phyloP scores from a whole-genome alignment of 2,797 vertebrate genomes.

The Gymnoscopelus microlampas region DNA sequence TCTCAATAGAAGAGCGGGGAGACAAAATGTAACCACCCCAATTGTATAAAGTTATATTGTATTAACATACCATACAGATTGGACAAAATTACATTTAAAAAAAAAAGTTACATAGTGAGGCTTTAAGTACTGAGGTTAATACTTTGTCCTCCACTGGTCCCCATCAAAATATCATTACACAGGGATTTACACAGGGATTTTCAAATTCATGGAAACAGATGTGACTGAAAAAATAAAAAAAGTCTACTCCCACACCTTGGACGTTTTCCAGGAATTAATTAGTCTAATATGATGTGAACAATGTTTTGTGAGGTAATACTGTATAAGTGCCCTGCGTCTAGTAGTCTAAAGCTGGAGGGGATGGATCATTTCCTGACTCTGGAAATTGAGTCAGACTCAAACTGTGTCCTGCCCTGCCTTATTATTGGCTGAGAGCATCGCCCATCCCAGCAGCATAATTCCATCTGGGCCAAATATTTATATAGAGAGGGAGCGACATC shows the following conservation, averaged over 20 bases:
- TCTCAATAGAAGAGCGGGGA: too few species aligned
- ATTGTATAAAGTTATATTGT: too few species aligned
- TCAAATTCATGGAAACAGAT: neutral
- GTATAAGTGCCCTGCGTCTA: constrained; percentile 56
- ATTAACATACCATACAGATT: too few species aligned
- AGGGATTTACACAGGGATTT: too few species aligned
- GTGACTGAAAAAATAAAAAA: neutral
- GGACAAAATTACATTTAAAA: too few species aligned
- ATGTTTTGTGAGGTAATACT: constrained; percentile 66
- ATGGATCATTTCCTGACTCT: constrained; percentile 79
- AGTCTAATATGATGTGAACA: constrained; percentile 55
- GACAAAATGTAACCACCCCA: too few species aligned
- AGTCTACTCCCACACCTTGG: neutral
- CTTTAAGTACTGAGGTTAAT: too few species aligned
- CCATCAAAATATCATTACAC: too few species aligned
- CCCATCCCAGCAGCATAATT: constrained; percentile 86
- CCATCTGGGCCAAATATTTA: constrained; percentile 87
- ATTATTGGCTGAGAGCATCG: constrained; percentile 84
- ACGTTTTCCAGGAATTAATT: constrained; percentile 37
- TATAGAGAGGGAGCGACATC: constrained; percentile 84
- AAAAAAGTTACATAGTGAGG: too few species aligned
- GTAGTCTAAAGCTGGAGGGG: constrained; percentile 65
- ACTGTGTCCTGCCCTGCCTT: constrained; percentile 78
- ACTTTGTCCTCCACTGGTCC: too few species aligned
- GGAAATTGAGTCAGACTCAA: constrained; percentile 81